phyloP scores from a whole-genome alignment of 1,140 invertebrate species.

The Heliconius eleuchia region DNA sequence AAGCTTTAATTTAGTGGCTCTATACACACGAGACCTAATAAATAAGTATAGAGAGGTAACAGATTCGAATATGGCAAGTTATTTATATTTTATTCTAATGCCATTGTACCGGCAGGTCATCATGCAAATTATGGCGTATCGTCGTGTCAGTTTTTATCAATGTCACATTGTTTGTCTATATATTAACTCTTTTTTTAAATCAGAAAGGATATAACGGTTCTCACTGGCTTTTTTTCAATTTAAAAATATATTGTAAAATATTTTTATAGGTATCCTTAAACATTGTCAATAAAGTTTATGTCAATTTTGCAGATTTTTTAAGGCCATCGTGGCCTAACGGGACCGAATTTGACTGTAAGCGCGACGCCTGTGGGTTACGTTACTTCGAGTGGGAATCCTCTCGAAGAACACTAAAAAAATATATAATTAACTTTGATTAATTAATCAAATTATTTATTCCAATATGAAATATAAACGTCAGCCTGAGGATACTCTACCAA shows the following conservation, averaged over 20 bases:
- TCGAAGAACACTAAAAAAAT: too few species aligned
- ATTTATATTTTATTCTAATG: conserved; percentile 33
- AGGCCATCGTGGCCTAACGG: too few species aligned
- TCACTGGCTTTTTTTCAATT: too few species aligned
- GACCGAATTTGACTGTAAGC: too few species aligned
- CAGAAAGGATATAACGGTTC: not conserved
- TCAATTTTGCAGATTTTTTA: too few species aligned
- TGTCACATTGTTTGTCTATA: conserved; percentile 5
- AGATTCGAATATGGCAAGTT: conserved; percentile 23
- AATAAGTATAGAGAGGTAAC: conserved; percentile 22
- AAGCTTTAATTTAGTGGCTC: conserved; percentile 12
- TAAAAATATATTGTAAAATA: not conserved
- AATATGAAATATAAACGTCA: too few species aligned
- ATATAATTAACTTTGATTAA: too few species aligned
- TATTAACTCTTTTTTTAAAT: not conserved
- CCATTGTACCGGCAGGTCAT: conserved; percentile 12
- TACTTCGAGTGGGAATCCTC: too few species aligned
- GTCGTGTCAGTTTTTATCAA: conserved; percentile 27
- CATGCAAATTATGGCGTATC: conserved; percentile 13
- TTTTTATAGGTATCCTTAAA: not conserved
- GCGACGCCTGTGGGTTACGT: too few species aligned
- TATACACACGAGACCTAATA: conserved; percentile 9
- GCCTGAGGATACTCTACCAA: too few species aligned
- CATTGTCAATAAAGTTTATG: not conserved
- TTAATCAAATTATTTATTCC: too few species aligned